These are phyloP conservation scores for Nephrotoma flavescens DNA, from an alignment of 2,888 invertebrate genomes.

Conservation along the genomic window DNA sequence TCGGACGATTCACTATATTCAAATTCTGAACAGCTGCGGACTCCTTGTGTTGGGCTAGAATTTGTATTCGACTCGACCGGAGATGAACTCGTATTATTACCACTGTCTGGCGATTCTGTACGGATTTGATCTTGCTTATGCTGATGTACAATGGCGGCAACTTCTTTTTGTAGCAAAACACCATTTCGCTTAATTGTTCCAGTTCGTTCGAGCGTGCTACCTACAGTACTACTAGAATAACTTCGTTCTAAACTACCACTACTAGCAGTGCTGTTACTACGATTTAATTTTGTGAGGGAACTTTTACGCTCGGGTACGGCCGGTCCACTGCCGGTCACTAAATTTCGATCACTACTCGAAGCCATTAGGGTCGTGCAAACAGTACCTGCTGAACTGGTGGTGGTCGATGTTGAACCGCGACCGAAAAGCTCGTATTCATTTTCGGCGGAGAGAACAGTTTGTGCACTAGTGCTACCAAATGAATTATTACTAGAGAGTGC, in stretches of 20 bases:
- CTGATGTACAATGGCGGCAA: slow-evolving; percentile 41
- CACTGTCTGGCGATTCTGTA: slow-evolving; percentile 65
- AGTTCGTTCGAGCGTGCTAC: slow-evolving; percentile 30
- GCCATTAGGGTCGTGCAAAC: slow-evolving; percentile 72
- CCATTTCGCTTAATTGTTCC: slow-evolving; percentile 33
- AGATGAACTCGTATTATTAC: slow-evolving; percentile 66
- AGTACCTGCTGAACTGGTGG: slow-evolving; percentile 80
- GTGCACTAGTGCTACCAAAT: slow-evolving; percentile 52
- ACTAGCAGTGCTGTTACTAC: slow-evolving; percentile 37
- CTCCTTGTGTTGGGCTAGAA: slow-evolving; percentile 52
- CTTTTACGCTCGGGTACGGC: slow-evolving; percentile 73
- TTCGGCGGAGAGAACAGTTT: slow-evolving; percentile 58
- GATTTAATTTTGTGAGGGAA: slow-evolving; percentile 46
- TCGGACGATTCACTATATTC: slow-evolving; percentile 80
- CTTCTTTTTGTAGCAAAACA: slow-evolving; percentile 34
- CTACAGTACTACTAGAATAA: slow-evolving; percentile 32
- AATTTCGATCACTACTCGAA: slow-evolving; percentile 45
- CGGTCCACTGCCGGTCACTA: slow-evolving; percentile 43
- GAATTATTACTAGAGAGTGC: slow-evolving; percentile 48
- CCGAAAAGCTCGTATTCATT: slow-evolving; percentile 85
- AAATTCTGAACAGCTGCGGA: slow-evolving; percentile 57
- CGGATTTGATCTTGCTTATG: slow-evolving; percentile 34
- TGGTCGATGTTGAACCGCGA: slow-evolving; percentile 81
- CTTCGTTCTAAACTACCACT: slow-evolving; percentile 42
- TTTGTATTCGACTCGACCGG: slow-evolving; percentile 55